A percentile compares a stretch with the other conserved stretches of the same genome.
phyloP scores from a whole-genome alignment of 2,113 vertebrate species.

The Petromus typicus region DNA sequence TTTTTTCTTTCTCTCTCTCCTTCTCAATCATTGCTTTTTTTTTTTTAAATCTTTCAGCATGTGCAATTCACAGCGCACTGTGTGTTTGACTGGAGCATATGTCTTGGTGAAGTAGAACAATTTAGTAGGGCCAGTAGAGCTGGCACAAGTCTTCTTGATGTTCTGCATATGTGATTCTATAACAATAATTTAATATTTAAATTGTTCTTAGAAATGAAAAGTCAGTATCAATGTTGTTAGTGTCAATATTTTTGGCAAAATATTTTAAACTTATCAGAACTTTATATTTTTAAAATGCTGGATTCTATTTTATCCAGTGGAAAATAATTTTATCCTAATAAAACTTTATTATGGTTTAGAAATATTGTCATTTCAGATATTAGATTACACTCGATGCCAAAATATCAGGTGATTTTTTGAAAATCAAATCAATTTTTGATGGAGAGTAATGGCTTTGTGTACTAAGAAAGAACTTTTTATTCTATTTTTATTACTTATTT shows the following conservation, averaged over 20 bases:
- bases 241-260: background rate
- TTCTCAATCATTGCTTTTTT: too few relatives aligned
- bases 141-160: background rate
- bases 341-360: background rate
- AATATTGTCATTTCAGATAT: constrained; percentile 1
- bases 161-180: background rate
- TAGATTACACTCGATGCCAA: background rate
- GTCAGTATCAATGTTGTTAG: background rate
- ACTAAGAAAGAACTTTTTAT: background rate
- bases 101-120: background rate
- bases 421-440: background rate
- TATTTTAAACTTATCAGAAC: background rate
- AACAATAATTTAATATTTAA: background rate
- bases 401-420: background rate
- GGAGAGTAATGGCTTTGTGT: background rate
- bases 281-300: background rate
- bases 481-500: background rate
- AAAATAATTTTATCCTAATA: background rate
- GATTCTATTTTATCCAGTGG: background rate
- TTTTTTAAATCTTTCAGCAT: background rate
- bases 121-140: background rate
- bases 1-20: background rate
- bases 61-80: background rate
- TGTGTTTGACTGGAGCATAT: background rate
- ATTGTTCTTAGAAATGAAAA: background rate